Conservation (phyloP, 2,113 vertebrate species). For the Garra rufa region DNA sequence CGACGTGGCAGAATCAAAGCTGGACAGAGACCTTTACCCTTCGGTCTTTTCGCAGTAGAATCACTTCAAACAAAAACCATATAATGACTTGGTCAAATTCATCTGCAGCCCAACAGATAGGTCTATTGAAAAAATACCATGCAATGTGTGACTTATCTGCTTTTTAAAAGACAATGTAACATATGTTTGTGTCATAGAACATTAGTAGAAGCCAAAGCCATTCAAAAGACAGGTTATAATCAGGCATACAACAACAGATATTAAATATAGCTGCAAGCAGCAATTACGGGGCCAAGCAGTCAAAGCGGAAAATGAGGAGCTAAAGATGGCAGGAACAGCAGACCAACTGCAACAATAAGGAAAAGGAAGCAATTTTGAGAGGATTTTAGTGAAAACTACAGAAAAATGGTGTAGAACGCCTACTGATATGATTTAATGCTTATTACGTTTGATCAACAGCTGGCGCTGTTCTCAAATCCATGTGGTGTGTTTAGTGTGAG, state of each 20-base stretch:
- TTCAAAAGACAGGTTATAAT: constrained; percentile 36
- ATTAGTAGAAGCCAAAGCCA: not conserved
- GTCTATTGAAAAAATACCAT: not conserved
- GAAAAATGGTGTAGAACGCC: too few relatives aligned
- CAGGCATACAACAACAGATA: constrained; percentile 33
- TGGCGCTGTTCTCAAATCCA: too few relatives aligned
- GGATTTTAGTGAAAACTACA: too few relatives aligned
- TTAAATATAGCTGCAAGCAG: too few relatives aligned
- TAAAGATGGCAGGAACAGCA: too few relatives aligned
- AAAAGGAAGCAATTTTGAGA: too few relatives aligned
- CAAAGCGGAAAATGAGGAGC: too few relatives aligned
- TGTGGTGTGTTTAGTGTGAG: too few relatives aligned
- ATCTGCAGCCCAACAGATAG: not conserved
- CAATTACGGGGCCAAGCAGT: too few relatives aligned
- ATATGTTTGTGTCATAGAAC: not conserved
- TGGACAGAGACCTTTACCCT: constrained; percentile 3
- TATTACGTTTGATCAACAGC: too few relatives aligned
- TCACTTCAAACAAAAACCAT: not conserved
- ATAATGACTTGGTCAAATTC: not conserved
- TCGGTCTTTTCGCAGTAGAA: not conserved
- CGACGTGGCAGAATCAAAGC: constrained; percentile 31
- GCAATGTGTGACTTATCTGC: not conserved
- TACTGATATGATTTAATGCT: too few relatives aligned
- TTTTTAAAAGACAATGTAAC: not conserved
- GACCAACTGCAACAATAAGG: too few relatives aligned